Base-by-base conservation (phyloP, 1,140 invertebrate species). In the Augochlora pura region DNA sequence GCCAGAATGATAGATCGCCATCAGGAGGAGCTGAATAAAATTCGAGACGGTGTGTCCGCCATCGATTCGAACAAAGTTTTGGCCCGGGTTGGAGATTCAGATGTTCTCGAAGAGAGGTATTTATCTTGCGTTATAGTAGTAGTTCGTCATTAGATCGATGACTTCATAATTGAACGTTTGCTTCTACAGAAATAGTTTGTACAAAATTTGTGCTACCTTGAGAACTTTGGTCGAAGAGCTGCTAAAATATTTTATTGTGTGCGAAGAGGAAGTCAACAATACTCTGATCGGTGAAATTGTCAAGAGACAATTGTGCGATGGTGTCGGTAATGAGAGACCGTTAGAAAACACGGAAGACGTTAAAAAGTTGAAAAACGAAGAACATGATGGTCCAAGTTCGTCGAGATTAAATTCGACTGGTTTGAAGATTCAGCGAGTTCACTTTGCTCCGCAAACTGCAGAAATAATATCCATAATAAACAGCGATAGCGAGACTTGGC, bases 241-340 rank as follows among this genome's bases (percentile, higher is more conserved):
- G 82, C 93, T 96, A 42, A 95, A 95, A 79, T 97, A 96, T 90
- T 96, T 96, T 85, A 94, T 94, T 4, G 93, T 94, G 69, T 96
- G 96, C 74, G 96, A 97, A 91, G 95, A 96, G 87, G 96, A 96
- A 91, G 90, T 97, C 9, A 97, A 96, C 89, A 95, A 94, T 67
- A 96, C 95, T 1, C 90, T 97, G 23, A 94, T 96, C 0, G 94
- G 94, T 52, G 94, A 96, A 86, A 93, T 96, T 70, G 83, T 95
- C 21, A 94, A 93, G 39, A 92, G 84, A 83, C 88, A 88, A 83
- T 86, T 75, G 74, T 84, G 63, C 77, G 90, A 86, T 79, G 80
- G 67, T 60, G 62, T 76, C 5, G 79, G 0, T 21, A 71, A 25
- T 10, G 46, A 69, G 83, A 72, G 75, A 39, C 64, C 66, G 63